Base-by-base conservation (phyloP, 1,140 invertebrate genomes). In the Harlomillsia oculata region DNA sequence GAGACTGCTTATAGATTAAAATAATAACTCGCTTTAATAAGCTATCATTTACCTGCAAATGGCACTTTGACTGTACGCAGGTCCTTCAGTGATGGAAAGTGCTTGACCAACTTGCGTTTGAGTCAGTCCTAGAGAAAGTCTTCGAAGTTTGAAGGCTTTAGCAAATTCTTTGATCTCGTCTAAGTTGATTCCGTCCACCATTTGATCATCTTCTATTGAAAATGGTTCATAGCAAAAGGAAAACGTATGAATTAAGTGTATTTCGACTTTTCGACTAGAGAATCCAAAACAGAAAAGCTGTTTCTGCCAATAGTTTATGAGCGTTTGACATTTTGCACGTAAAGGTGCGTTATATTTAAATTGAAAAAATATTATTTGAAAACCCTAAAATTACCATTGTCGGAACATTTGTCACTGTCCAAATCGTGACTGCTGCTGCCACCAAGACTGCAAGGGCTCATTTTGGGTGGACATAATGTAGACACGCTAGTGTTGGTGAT, bases 141-240 rank as follows among this genome's bases (percentile, higher is more conserved):
- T 81, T 28, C 91, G 79, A 41, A 96, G 79, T 73, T 97, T 97
- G 73, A 97, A 97, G 29, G 88, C 89, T 77, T 94, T 94, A 41
- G 93, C 92, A 77, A 97, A 97, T 74, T 97, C 92, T 75, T 95
- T 94, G 67, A 97, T 97, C 74, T 97, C 92, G 71, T 97, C 93
- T 65, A 97, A 74, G 72, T 97, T 93, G 58, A 96, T 93, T 34
- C 93, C 93, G 70, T 97, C 92, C 0, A 96, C 90, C 45, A 94
- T 85, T 55, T 60, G 54, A 51, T 62, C 59, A 40, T 59, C 63
- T 64, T 50, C 43, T 16, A 45, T 45, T 48, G 34, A 48, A 48
- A n/a, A n/a, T n/a, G n/a, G n/a, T n/a, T n/a, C n/a, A n/a, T n/a
- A n/a, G n/a, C n/a, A n/a, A n/a, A n/a, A n/a, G n/a, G n/a, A n/a